These are phyloP conservation scores for Drosophila falleni DNA, from an alignment of 2,888 invertebrate species.

Conservation along the genomic window DNA sequence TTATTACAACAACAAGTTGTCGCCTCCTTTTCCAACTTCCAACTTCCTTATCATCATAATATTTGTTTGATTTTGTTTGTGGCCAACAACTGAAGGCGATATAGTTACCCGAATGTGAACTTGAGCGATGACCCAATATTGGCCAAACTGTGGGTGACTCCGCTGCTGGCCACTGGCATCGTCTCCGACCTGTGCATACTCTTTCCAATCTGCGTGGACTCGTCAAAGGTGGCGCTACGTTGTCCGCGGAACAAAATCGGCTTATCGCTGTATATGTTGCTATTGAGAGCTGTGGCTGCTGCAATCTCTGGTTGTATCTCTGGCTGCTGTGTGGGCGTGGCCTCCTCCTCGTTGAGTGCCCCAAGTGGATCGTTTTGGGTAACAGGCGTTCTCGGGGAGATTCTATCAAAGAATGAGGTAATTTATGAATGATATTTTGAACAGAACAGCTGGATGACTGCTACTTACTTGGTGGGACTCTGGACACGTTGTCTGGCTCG, in stretches of 20 bases:
- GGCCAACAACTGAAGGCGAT: conserved; percentile 10
- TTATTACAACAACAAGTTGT: conserved; percentile 22
- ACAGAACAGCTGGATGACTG: not conserved
- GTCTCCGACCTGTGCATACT: conserved; percentile 90
- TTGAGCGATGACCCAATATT: conserved; percentile 93
- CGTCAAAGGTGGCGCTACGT: conserved; percentile 88
- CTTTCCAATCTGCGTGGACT: conserved; percentile 86
- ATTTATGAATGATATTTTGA: not conserved
- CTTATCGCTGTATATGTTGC: conserved; percentile 87
- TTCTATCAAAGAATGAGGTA: conserved; percentile 83
- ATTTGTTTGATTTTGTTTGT: conserved; percentile 7
- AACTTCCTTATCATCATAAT: not conserved
- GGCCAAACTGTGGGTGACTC: conserved; percentile 91
- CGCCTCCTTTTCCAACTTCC: conserved; percentile 5
- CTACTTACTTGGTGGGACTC: conserved; percentile 85
- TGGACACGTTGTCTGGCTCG: conserved; percentile 66
- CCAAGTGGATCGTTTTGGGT: conserved; percentile 97
- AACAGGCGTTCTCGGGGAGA: conserved; percentile 93
- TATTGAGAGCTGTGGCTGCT: conserved; percentile 61
- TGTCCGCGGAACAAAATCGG: conserved; percentile 89
- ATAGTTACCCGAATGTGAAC: conserved; percentile 92
- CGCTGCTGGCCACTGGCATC: conserved; percentile 88
- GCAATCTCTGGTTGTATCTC: conserved; percentile 14
- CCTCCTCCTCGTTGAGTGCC: conserved; percentile 87
- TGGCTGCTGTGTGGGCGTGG: conserved; percentile 35